A percentile compares a stretch with the other conserved stretches of the same genome.
Evolutionary conservation across 2,797 vertebrate genomes (phyloP).

Genomic region (Gymnothorax javanicus): DNA sequence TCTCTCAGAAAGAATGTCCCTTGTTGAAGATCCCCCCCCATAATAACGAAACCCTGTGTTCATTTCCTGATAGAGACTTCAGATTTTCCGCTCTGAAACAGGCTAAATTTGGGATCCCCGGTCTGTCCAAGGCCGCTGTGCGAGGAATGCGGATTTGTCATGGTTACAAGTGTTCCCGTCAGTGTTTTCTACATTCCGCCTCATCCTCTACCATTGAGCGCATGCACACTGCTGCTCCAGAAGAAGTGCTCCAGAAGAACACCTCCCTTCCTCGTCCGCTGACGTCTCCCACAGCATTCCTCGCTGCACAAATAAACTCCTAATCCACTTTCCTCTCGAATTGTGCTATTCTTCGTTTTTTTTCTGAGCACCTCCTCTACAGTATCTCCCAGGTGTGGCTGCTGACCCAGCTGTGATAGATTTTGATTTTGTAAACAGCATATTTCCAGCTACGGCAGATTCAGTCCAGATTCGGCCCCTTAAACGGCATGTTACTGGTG

Average conservation of each 20-base stretch:
- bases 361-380: background rate
- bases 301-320: slow-evolving; percentile 25
- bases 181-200: slow-evolving; percentile 38
- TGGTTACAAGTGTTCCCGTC: slow-evolving; percentile 58
- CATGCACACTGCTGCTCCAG: background rate
- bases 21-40: slow-evolving; percentile 39
- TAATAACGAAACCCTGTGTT: slow-evolving; percentile 49
- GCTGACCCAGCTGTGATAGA: background rate
- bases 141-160: slow-evolving; percentile 70
- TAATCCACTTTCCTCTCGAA: slow-evolving; percentile 17
- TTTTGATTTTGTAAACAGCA: background rate
- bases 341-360: background rate
- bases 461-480: background rate
- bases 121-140: slow-evolving; percentile 51
- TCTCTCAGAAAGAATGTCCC: slow-evolving; percentile 17
- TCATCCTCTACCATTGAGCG: slow-evolving; percentile 11
- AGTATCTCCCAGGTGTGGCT: background rate
- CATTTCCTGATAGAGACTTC: slow-evolving; percentile 64
- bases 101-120: slow-evolving; percentile 71
- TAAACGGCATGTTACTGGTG: background rate
- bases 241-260: background rate
- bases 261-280: slow-evolving; percentile 12
- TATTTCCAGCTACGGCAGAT: background rate
- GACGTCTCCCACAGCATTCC: slow-evolving; percentile 6
- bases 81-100: slow-evolving; percentile 65